A percentile compares a stretch with the other conserved stretches of the same genome.
phyloP scores from a whole-genome alignment of 2,797 vertebrate genomes.

The Pogoniulus pusillus region DNA sequence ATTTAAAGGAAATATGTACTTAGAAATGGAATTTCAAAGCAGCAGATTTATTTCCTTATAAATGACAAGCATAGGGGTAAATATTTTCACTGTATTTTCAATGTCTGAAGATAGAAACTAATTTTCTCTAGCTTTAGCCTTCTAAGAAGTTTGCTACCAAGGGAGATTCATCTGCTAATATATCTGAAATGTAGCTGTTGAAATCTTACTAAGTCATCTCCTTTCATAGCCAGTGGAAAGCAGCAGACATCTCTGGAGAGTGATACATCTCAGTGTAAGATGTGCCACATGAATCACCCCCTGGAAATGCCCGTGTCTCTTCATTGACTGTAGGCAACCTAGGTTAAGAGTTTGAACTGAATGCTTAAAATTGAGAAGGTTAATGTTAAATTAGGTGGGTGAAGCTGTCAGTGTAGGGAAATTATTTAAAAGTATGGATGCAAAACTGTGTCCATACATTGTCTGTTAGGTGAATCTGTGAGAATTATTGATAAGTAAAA shows the following conservation, averaged over 20 bases:
- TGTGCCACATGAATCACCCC: background rate
- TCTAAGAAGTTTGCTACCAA: background rate
- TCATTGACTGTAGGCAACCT: background rate
- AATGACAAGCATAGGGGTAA: background rate
- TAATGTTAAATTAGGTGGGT: background rate
- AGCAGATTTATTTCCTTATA: background rate
- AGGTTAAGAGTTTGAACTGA: background rate
- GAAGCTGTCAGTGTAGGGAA: background rate
- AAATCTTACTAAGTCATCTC: background rate
- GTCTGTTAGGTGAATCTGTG: background rate
- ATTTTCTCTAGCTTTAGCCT: background rate
- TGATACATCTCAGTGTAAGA: background rate
- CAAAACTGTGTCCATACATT: background rate
- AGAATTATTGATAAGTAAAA: background rate
- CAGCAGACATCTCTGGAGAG: background rate
- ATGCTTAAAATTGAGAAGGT: conserved; percentile 7
- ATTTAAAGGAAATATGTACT: background rate
- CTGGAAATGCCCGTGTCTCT: background rate
- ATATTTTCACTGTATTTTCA: background rate
- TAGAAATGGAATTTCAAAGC: background rate
- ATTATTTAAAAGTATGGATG: background rate
- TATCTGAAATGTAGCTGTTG: conserved; percentile 4
- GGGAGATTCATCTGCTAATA: background rate
- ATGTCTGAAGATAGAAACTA: background rate
- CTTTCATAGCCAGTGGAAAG: conserved; percentile 35